These are phyloP conservation scores for Centropus bengalensis DNA, from an alignment of 2,113 vertebrate species.

Conservation along the genomic window DNA sequence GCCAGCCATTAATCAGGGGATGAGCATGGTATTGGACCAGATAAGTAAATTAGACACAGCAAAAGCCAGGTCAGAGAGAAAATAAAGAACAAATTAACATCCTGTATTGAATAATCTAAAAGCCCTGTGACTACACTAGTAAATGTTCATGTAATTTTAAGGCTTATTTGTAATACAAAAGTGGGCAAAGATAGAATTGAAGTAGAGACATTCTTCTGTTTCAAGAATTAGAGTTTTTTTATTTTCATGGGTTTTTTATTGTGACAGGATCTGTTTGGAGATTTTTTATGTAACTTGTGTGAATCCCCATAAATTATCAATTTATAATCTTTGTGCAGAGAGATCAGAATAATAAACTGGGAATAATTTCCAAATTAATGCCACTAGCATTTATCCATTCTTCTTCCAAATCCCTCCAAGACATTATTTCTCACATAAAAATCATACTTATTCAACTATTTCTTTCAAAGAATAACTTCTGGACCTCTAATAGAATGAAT, in stretches of 20 bases:
- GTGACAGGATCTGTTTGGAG: background rate
- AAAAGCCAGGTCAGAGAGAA: background rate
- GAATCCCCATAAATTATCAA: background rate
- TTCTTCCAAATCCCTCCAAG: background rate
- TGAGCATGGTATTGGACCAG: background rate
- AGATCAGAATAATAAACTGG: conserved; percentile 1
- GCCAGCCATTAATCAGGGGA: background rate
- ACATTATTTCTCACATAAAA: background rate
- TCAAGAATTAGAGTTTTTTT: background rate
- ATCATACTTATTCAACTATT: background rate
- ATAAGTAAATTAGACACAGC: background rate
- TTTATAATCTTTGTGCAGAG: background rate
- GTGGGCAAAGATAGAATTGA: background rate
- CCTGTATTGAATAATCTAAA: background rate
- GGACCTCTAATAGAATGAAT: background rate
- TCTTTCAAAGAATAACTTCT: background rate
- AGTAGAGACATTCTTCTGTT: background rate
- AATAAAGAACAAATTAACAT: background rate
- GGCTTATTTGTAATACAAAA: background rate
- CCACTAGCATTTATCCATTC: background rate
- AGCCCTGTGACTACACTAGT: background rate
- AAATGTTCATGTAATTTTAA: background rate
- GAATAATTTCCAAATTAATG: background rate
- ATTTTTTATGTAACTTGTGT: background rate
- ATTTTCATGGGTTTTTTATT: background rate